Conservation (phyloP, 2,797 vertebrate genomes). For the Chromis chromis region DNA sequence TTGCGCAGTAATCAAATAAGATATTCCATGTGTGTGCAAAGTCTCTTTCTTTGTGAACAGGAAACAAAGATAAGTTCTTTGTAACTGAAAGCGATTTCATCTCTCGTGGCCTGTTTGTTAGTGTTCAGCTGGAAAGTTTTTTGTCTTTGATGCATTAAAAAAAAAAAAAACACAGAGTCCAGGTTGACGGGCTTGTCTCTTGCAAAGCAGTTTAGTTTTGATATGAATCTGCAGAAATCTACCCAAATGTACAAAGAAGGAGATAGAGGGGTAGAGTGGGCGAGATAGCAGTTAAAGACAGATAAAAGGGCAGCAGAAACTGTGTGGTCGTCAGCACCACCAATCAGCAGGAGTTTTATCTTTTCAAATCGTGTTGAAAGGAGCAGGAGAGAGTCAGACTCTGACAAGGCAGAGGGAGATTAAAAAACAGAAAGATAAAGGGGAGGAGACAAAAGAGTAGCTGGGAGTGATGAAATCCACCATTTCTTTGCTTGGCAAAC, state of each 20-base stretch:
- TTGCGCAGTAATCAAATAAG: too few species aligned
- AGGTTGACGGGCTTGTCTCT: slow-evolving; percentile 11
- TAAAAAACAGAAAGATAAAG: slow-evolving; percentile 58
- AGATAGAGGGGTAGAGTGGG: slow-evolving; percentile 31
- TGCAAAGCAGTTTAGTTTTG: slow-evolving; percentile 45
- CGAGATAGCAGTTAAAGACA: slow-evolving; percentile 49
- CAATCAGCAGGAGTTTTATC: slow-evolving; percentile 60
- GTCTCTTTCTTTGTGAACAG: neutral
- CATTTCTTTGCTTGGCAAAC: slow-evolving; percentile 53
- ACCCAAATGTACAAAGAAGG: slow-evolving; percentile 21
- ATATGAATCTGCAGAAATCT: slow-evolving; percentile 49
- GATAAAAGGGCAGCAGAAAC: slow-evolving; percentile 62
- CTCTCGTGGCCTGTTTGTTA: slow-evolving; percentile 36
- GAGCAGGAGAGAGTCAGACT: slow-evolving; percentile 49
- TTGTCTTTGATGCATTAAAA: slow-evolving; percentile 9
- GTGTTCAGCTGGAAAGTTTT: slow-evolving; percentile 28
- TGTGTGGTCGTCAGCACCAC: slow-evolving; percentile 58
- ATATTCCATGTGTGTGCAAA: too few species aligned
- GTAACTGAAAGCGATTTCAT: neutral
- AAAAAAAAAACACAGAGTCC: neutral
- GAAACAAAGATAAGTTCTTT: neutral
- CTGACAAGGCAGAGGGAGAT: slow-evolving; percentile 54
- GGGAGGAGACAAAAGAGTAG: slow-evolving; percentile 47
- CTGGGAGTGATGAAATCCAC: slow-evolving; percentile 67
- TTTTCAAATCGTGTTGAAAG: slow-evolving; percentile 52